Evolutionary conservation across 2,797 vertebrate species (phyloP), one percentile per base, ranked within the genome.

Genomic region (Pangasius larnaudii): DNA sequence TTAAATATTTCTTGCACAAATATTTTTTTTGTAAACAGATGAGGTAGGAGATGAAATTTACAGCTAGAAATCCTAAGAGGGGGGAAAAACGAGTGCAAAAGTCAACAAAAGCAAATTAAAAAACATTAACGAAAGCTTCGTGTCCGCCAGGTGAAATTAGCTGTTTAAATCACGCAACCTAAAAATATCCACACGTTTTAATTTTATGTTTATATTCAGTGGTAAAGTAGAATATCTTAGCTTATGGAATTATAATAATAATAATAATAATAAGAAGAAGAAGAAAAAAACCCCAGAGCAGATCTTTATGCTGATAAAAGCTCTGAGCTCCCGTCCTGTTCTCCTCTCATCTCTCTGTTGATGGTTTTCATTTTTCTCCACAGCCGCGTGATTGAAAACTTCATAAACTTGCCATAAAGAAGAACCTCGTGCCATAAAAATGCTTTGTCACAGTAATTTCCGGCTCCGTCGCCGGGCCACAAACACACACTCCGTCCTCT

Each of bases 401-500:
- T 85, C 49, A 84, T 88, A 33, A 56, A 85, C 24, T 1, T 22
- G 53, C 65, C 59, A 49, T 85, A 81, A 81, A 89, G 83, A 33
- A 86, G 87, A 59, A 19, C 36, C 82, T 58, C 11, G 0, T 49
- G 53, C 30, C 51, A 39, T 86, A 85, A 81, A 90, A 81, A 33
- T 84, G 89, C 79, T 87, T 86, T 85, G 85, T 91, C 89, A 89
- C 69, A 56, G 87, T 75, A 72, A 59, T 87, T 87, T 88, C 49
- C 84, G 42, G 33, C 67, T 63, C 61, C 18, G 1, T 39, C 72
- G 27, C 69, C 27, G 2, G 33, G 46, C 42, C 49, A 58, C 51
- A 56, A 18, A 56, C 51, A 5, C 89, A 53, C 71, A 13, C 56
- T 30, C 16, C 9, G 9, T 51, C 61, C 36, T 39, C 63, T 51